phyloP scores from a whole-genome alignment of 2,113 vertebrate species.

The Budorcas taxicolor region DNA sequence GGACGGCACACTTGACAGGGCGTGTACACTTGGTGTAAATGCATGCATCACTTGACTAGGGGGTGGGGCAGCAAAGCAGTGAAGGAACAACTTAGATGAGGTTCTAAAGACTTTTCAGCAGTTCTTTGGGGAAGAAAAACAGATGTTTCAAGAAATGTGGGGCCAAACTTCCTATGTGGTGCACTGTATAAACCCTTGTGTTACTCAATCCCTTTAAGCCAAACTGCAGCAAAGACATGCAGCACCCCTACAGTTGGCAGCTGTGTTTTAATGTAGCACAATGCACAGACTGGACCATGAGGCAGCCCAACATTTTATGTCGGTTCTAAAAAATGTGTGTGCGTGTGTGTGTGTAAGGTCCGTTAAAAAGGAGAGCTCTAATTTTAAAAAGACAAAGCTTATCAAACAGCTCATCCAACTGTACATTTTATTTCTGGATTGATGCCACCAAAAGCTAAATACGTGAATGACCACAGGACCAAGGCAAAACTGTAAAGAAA shows the following conservation, averaged over 20 bases:
- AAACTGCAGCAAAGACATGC: background rate
- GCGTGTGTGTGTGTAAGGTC: background rate
- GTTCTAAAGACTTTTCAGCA: background rate
- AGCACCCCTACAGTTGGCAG: background rate
- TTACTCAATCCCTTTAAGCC: background rate
- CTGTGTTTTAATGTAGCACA: background rate
- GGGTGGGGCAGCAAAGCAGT: background rate
- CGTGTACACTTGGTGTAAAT: background rate
- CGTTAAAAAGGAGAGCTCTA: background rate
- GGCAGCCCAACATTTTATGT: background rate
- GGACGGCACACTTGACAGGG: accelerated
- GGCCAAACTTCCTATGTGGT: background rate
- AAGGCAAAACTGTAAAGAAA: background rate
- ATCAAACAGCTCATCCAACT: background rate
- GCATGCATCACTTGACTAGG: no score
- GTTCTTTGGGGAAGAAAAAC: background rate
- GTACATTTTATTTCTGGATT: background rate
- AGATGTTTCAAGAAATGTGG: background rate
- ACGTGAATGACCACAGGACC: background rate
- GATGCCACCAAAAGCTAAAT: background rate
- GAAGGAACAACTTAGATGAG: background rate
- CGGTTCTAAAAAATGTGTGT: background rate
- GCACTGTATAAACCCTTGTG: background rate
- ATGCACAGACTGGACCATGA: background rate
- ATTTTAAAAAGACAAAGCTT: constrained; percentile 25